A percentile compares a stretch with the other conserved stretches of the same genome.
Conservation (phyloP, 2,797 vertebrate genomes). For the Otus scops region DNA sequence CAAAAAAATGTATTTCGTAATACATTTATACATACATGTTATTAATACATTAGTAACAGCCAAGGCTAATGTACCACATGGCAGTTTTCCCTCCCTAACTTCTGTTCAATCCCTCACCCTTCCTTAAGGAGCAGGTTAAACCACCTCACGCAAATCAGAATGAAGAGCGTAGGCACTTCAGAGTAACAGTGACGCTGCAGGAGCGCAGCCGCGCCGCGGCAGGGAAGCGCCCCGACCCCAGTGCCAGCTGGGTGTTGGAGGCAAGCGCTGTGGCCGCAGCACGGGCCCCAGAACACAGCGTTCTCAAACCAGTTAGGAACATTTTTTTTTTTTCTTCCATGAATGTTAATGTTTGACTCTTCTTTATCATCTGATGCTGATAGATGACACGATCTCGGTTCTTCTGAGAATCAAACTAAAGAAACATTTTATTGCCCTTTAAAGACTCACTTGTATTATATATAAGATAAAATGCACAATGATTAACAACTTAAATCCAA, state of each 20-base stretch:
- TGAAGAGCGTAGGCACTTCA: background rate
- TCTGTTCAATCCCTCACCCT: background rate
- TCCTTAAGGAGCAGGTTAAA: background rate
- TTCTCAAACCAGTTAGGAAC: background rate
- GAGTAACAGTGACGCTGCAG: background rate
- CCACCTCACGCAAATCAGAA: background rate
- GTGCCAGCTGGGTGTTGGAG: rapidly evolving
- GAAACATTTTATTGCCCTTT: background rate
- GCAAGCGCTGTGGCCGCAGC: background rate
- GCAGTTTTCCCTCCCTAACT: background rate
- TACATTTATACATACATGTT: too few relatives aligned
- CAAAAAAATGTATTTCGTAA: rapidly evolving
- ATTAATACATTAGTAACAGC: background rate
- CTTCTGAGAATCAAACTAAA: background rate
- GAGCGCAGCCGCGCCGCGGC: background rate
- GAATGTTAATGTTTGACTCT: background rate
- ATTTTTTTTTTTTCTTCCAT: background rate
- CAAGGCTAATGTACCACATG: rapidly evolving
- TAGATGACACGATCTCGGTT: background rate
- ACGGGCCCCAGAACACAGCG: rapidly evolving
- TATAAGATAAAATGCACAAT: background rate
- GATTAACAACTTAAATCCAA: background rate
- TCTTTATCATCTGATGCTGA: background rate
- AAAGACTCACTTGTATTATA: background rate
- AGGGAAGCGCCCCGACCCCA: background rate